These are phyloP conservation scores for Vicugna pacos DNA, from an alignment of 2,113 vertebrate genomes.

Conservation along the genomic window DNA sequence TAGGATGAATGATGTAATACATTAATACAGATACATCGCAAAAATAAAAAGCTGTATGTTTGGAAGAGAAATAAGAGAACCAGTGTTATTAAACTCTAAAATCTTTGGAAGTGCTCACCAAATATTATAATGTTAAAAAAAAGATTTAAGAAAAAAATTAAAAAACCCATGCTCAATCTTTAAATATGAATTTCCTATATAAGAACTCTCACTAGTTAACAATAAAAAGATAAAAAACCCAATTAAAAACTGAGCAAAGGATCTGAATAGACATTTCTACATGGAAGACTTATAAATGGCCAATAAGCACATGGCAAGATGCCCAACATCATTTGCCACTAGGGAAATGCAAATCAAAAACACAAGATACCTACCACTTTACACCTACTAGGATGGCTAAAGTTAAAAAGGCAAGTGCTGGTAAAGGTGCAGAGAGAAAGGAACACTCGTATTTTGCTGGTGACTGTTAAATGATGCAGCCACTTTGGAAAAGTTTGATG, in stretches of 20 bases:
- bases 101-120: not conserved
- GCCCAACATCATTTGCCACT: not conserved
- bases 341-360: conserved; percentile 24
- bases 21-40: not conserved
- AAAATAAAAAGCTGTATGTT: not conserved
- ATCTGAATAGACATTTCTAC: not conserved
- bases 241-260: conserved; percentile 37
- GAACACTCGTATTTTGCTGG: not conserved
- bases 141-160: conserved; percentile 27
- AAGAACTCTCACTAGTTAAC: conserved; percentile 21
- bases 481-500: not conserved
- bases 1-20: not conserved
- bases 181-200: conserved; percentile 23
- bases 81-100: not conserved
- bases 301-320: not conserved
- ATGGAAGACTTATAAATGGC: not conserved
- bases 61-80: conserved; percentile 50
- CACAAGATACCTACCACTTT: not conserved
- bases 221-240: conserved; percentile 29
- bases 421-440: not conserved
- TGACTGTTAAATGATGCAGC: not conserved
- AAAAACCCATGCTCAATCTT: not conserved
- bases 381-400: not conserved
- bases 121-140: not conserved
- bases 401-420: not conserved